Evolutionary conservation across 2,797 vertebrate species (phyloP), one percentile per base, ranked within the genome.

Genomic region (Loriculus beryllinus): DNA sequence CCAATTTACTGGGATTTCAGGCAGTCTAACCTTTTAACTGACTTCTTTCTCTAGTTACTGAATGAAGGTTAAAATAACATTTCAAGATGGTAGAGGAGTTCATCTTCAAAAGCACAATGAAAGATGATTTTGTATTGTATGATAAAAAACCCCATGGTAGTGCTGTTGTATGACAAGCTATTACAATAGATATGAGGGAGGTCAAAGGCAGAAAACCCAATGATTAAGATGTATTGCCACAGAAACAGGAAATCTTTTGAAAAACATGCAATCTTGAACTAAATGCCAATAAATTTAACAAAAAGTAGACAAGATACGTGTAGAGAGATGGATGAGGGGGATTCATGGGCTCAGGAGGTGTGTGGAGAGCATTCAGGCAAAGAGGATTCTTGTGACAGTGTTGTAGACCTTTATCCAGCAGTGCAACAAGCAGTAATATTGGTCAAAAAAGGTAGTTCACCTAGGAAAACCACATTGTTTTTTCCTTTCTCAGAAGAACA

Each of bases 201-300:
- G 80, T 64, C 92, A 68, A 42, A 68, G 82, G 52, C 68, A 82
- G 82, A 40, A 16, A 37, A 76, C 2, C 1, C 82, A 56, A 9
- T 43, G 76, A 94, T 81, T 76, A 75, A 95, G 94, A 83, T 62
- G 52, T 19, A 96, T 88, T 77, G 69, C 72, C 48, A 35, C 67
- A 88, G 76, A 68, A 95, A 78, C 33, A 62, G 85, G 60, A 81
- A 94, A 88, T 88, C 88, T 88, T 64, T 68, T 5, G 88, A 88
- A 82, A 86, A 80, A 78, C 39, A 5, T 5, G 29, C 62, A 64
- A 47, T 57, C 69, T 64, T 88, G 90, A 96, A 26, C 33, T 52
- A 92, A 90, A 75, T 75, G 93, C 69, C 95, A 90, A 91, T 90
- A 93, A 71, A 77, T n/a, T 62, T 31, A 83, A 82, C 33, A 52